Evolutionary conservation across 37 sponge, comb jelly and placozoan species (phyloP).

Genomic region (Lycopodina hypogea): DNA sequence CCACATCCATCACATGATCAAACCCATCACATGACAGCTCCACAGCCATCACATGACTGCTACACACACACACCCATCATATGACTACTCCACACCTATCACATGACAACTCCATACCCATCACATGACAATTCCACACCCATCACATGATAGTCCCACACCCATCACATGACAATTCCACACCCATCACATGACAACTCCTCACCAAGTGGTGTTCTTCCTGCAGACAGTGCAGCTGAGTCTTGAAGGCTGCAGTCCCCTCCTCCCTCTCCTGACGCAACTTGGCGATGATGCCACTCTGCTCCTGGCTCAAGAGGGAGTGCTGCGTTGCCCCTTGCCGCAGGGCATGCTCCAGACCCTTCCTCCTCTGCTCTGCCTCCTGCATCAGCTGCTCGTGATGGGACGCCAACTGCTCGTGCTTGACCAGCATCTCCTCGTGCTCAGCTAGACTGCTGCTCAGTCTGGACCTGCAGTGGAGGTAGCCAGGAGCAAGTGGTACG

Average conservation of each 20-base stretch:
- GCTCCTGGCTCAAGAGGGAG: conserved; percentile 25
- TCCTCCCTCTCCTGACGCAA: conserved; percentile 53
- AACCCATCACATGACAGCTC: too few species aligned
- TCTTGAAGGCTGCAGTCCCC: conserved; percentile 60
- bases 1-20: too few species aligned
- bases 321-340: conserved; percentile 28
- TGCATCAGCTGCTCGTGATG: conserved; percentile 54
- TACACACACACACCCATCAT: background rate
- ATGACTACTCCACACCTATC: background rate
- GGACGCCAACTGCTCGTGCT: conserved; percentile 48
- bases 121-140: too few species aligned
- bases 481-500: too few species aligned
- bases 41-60: background rate
- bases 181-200: background rate
- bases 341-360: conserved; percentile 3
- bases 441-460: conserved; percentile 47
- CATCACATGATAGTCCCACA: too few species aligned
- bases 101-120: too few species aligned
- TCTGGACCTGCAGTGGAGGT: conserved; percentile 31
- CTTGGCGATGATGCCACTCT: conserved; percentile 46
- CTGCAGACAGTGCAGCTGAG: conserved; percentile 55
- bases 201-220: conserved; percentile 45
- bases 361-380: conserved; percentile 19
- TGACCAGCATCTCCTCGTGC: conserved; percentile 53
- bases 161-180: too few species aligned